phyloP scores from a whole-genome alignment of 2,888 invertebrate species.

The Brenthis hecate region DNA sequence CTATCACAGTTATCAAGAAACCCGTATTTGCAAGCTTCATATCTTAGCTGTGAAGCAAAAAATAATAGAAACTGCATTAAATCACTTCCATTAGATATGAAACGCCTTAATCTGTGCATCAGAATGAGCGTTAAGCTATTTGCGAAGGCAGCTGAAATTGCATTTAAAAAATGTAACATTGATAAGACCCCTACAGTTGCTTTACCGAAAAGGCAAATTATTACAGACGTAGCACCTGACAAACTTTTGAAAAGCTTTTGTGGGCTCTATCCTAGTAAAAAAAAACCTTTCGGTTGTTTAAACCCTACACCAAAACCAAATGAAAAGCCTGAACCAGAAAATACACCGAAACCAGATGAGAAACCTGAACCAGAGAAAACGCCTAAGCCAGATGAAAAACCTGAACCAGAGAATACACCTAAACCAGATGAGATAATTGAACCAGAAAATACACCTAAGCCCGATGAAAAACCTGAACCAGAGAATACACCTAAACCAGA shows the following conservation, averaged over 20 bases:
- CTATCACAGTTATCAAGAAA: conserved; percentile 41
- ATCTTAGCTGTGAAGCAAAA: conserved; percentile 39
- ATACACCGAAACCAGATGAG: background rate
- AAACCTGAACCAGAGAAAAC: background rate
- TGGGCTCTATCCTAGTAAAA: conserved; percentile 18
- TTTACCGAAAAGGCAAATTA: conserved; percentile 32
- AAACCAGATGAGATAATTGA: background rate
- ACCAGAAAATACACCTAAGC: background rate
- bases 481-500: background rate
- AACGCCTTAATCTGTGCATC: conserved; percentile 36
- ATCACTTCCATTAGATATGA: conserved; percentile 32
- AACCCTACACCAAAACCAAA: conserved; percentile 30
- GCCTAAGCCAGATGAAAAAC: background rate
- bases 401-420: background rate
- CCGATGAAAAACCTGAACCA: background rate
- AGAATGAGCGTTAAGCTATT: conserved; percentile 31
- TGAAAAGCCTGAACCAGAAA: background rate
- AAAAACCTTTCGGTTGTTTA: conserved; percentile 36
- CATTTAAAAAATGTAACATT: conserved; percentile 35
- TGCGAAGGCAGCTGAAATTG: conserved; percentile 30
- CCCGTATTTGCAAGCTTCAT: conserved; percentile 39
- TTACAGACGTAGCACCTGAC: conserved; percentile 31
- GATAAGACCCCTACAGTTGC: conserved; percentile 38
- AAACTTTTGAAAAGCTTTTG: conserved; percentile 39
- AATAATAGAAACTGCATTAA: conserved; percentile 35